These are phyloP conservation scores for Pantherophis guttatus DNA, from an alignment of 2,113 vertebrate species.

Conservation along the genomic window DNA sequence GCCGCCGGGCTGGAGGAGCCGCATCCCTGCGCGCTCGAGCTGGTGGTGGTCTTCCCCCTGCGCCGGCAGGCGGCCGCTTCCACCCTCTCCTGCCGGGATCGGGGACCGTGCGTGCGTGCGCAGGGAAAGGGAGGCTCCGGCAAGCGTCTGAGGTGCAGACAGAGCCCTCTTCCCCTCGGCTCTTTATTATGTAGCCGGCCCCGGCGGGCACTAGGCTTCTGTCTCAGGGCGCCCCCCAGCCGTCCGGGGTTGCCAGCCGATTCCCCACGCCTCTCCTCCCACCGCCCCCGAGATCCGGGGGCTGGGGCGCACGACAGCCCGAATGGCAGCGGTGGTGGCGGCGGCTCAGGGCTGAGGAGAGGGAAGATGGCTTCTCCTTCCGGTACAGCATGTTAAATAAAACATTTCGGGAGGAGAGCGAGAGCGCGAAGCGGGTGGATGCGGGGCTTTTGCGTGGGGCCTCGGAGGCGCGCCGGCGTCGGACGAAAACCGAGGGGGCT, in stretches of 20 bases:
- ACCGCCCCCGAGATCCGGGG: not conserved
- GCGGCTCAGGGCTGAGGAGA: conserved; percentile 46
- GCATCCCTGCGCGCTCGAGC: conserved; percentile 38
- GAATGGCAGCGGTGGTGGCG: not conserved
- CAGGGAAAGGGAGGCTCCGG: not conserved
- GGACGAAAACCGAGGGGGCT: not conserved
- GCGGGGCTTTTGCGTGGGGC: not conserved
- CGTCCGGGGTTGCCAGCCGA: not conserved
- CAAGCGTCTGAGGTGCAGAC: not conserved
- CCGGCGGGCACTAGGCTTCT: conserved; percentile 41
- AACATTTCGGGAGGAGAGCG: conserved; percentile 32
- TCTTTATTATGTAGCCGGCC: conserved; percentile 17
- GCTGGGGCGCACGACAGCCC: not conserved
- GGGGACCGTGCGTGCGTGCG: not conserved
- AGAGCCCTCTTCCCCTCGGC: conserved; percentile 9
- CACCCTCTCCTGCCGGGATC: not conserved
- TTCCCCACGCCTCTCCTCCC: not conserved
- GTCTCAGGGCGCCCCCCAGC: conserved; percentile 45
- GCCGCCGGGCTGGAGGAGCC: conserved; percentile 3
- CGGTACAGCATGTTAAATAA: conserved; percentile 66
- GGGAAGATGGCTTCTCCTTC: conserved; percentile 74
- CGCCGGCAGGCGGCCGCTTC: conserved; percentile 23
- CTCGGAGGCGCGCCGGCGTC: conserved; percentile 28
- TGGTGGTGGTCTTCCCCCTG: not conserved
- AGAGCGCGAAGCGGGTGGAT: not conserved